Evolutionary conservation across 2,797 vertebrate species (phyloP).

Genomic region (Lophius americanus): DNA sequence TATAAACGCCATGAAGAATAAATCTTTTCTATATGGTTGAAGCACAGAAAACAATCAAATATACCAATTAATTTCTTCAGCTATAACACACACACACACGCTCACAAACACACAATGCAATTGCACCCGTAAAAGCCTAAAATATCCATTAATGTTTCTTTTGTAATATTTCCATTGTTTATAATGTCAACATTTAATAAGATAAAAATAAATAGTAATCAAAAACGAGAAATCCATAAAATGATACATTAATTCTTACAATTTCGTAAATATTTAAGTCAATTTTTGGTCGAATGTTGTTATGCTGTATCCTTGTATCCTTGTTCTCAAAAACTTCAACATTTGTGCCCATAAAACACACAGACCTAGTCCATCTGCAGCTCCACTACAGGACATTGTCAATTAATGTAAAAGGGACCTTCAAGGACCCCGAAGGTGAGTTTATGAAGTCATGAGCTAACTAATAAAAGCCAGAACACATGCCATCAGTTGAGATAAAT

Average conservation of each 20-base stretch:
- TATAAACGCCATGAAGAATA: conserved; percentile 1
- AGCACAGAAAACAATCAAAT: background rate
- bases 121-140: background rate
- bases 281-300: background rate
- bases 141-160: too few relatives aligned
- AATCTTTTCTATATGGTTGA: background rate
- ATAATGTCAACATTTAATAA: too few relatives aligned
- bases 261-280: background rate
- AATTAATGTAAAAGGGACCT: background rate
- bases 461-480: conserved; percentile 12
- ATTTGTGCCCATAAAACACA: background rate
- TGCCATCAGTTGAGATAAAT: background rate
- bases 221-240: too few relatives aligned
- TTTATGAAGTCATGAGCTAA: background rate
- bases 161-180: too few relatives aligned
- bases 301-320: background rate
- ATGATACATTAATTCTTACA: too few relatives aligned
- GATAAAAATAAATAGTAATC: too few relatives aligned
- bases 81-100: background rate
- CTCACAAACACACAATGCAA: background rate
- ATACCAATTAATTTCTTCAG: background rate
- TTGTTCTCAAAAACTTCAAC: background rate
- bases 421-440: background rate
- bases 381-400: background rate
- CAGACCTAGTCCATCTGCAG: background rate